Conservation (phyloP, 2,888 invertebrate genomes). For the Timandra comae region DNA sequence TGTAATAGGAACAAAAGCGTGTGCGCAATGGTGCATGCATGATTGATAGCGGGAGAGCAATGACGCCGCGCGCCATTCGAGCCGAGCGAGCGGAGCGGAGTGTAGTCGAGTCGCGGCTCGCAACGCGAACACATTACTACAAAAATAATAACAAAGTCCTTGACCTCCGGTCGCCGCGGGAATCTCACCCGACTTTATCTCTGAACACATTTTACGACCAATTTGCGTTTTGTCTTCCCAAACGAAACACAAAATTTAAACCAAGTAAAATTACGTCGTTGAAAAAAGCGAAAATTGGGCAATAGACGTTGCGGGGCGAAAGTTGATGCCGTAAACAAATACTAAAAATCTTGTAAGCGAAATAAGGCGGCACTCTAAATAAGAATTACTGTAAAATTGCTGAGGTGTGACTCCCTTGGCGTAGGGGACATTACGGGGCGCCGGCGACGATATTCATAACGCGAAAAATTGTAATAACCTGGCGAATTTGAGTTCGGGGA, state of each 20-base stretch:
- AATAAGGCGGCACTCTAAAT: conserved; percentile 74
- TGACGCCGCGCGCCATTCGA: conserved; percentile 43
- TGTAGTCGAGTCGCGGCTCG: conserved; percentile 42
- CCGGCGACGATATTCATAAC: conserved; percentile 73
- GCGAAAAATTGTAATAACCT: conserved; percentile 77
- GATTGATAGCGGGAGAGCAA: conserved; percentile 69
- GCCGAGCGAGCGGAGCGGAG: conserved; percentile 29
- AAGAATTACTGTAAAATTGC: conserved; percentile 75
- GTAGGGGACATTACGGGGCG: conserved; percentile 48
- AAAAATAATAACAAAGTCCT: conserved; percentile 60
- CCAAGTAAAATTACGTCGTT: conserved; percentile 55
- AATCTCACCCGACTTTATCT: conserved; percentile 15
- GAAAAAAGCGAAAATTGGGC: conserved; percentile 61
- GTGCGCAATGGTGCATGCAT: conserved; percentile 73
- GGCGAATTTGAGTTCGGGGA: conserved; percentile 51
- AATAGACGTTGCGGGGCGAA: conserved; percentile 45
- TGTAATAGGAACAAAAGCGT: conserved; percentile 72
- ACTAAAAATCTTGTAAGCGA: conserved; percentile 75
- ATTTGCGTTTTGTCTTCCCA: conserved; percentile 47
- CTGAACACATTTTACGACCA: conserved; percentile 37
- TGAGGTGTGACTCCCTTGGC: conserved; percentile 69
- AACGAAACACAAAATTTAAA: conserved; percentile 37
- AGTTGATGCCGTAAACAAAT: conserved; percentile 71
- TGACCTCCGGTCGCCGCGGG: conserved; percentile 47
- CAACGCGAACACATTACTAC: too few species aligned